Evolutionary conservation across 2,888 invertebrate species (phyloP).

Genomic region (Blastobasis lacticolella): DNA sequence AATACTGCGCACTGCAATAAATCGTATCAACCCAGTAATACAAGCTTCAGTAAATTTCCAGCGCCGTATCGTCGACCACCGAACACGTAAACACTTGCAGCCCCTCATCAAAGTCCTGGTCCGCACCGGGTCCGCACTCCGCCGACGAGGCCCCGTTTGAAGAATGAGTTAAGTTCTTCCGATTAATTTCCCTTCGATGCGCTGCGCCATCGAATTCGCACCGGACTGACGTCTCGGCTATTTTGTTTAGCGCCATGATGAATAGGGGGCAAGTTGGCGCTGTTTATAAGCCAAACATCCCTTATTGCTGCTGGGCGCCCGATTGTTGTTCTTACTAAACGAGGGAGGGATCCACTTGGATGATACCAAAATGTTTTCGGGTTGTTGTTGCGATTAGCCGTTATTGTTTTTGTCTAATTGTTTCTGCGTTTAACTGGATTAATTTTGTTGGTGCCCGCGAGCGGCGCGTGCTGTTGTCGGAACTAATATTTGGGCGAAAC

Average conservation of each 20-base stretch:
- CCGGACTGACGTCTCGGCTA: constrained; percentile 19
- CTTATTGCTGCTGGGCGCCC: constrained; percentile 21
- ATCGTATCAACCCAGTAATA: too few species aligned
- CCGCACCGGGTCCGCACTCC: too few species aligned
- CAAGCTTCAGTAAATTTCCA: too few species aligned
- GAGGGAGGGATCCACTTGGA: constrained; percentile 18
- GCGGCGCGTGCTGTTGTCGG: too few species aligned
- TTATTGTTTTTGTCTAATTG: neutral
- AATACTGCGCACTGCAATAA: too few species aligned
- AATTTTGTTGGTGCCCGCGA: neutral
- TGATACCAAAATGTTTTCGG: constrained; percentile 4
- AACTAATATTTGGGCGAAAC: too few species aligned
- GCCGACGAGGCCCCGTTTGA: constrained; percentile 19
- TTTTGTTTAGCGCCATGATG: constrained; percentile 35
- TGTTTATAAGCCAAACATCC: constrained; percentile 45
- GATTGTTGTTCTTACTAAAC: constrained; percentile 43
- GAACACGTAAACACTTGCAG: too few species aligned
- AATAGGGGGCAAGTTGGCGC: constrained; percentile 34
- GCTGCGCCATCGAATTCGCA: constrained; percentile 14
- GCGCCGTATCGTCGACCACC: too few species aligned
- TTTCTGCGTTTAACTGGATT: neutral
- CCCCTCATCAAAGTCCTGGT: too few species aligned
- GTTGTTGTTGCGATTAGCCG: constrained; percentile 3
- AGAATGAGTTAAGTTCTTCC: constrained; percentile 34
- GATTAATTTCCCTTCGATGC: constrained; percentile 35